These are phyloP conservation scores for Heliconius hermathena DNA, from an alignment of 1,140 invertebrate species.

Conservation along the genomic window DNA sequence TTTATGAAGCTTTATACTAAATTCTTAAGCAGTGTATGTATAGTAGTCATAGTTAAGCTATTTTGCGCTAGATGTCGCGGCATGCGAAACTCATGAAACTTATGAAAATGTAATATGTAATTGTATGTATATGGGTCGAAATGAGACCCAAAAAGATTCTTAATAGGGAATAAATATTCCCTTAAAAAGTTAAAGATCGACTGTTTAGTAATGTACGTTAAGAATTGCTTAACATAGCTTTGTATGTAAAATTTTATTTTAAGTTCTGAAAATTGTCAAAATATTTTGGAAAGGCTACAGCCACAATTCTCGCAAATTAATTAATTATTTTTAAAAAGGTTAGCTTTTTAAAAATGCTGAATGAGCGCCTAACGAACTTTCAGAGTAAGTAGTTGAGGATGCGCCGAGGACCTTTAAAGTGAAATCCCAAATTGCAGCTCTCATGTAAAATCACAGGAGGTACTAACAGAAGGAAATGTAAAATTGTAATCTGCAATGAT, in stretches of 20 bases:
- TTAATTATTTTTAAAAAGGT: too few relatives aligned
- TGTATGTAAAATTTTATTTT: not conserved
- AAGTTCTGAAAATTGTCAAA: too few relatives aligned
- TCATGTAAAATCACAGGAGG: too few relatives aligned
- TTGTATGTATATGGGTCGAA: not conserved
- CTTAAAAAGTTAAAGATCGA: not conserved
- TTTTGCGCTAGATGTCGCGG: constrained; percentile 1
- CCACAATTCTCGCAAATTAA: too few relatives aligned
- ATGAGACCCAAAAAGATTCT: not conserved
- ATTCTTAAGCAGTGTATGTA: not conserved
- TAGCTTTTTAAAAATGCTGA: too few relatives aligned
- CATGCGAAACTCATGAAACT: not conserved
- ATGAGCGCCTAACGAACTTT: too few relatives aligned
- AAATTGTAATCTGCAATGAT: too few relatives aligned
- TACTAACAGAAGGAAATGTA: too few relatives aligned
- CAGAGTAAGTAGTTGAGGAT: too few relatives aligned
- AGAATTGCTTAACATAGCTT: not conserved
- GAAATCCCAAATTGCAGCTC: too few relatives aligned
- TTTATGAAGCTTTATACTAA: not conserved
- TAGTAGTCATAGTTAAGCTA: constrained; percentile 1
- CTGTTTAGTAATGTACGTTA: not conserved
- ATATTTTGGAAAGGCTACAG: too few relatives aligned
- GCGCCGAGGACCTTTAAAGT: not conserved
- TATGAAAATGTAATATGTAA: not conserved
- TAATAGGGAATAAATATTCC: not conserved